phyloP scores from a whole-genome alignment of 2,113 vertebrate species.

The Larimichthys crocea region DNA sequence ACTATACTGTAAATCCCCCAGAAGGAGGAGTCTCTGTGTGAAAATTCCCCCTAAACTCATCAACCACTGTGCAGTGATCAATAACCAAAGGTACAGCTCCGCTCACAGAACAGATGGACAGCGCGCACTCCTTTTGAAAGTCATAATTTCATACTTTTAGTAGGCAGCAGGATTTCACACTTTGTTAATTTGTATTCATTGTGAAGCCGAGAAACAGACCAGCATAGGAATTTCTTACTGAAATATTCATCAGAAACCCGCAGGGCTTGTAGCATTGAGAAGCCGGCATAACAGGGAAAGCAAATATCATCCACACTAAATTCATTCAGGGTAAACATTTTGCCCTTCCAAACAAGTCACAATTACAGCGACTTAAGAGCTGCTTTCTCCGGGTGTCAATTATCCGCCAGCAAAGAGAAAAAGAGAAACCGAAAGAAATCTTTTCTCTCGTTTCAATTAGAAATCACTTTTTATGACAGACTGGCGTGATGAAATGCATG shows the following conservation, averaged over 20 bases:
- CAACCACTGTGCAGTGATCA: background rate
- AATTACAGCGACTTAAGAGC: slow-evolving; percentile 64
- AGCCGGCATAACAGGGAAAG: slow-evolving; percentile 53
- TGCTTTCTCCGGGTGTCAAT: slow-evolving; percentile 20
- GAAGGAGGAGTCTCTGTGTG: background rate
- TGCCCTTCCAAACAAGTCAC: slow-evolving; percentile 70
- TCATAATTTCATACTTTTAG: slow-evolving; percentile 37
- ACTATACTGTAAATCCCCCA: background rate
- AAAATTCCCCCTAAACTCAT: background rate
- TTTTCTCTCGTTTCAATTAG: slow-evolving; percentile 58
- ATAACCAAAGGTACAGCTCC: background rate
- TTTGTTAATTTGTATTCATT: slow-evolving; percentile 75
- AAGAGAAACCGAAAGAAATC: background rate
- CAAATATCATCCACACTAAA: slow-evolving; percentile 62
- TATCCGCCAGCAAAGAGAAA: slow-evolving; percentile 8
- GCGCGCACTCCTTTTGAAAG: slow-evolving; percentile 1
- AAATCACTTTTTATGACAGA: slow-evolving; percentile 52
- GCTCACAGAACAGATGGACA: slow-evolving; percentile 28
- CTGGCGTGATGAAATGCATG: slow-evolving; percentile 47
- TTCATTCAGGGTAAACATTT: slow-evolving; percentile 72
- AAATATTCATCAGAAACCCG: slow-evolving; percentile 74
- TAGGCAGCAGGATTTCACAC: slow-evolving; percentile 59
- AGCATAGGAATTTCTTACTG: slow-evolving; percentile 51
- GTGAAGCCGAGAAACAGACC: slow-evolving; percentile 59
- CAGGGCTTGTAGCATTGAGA: slow-evolving; percentile 62